Conservation (phyloP, 1,140 invertebrate species). For the Pogonomyrmex barbatus region DNA sequence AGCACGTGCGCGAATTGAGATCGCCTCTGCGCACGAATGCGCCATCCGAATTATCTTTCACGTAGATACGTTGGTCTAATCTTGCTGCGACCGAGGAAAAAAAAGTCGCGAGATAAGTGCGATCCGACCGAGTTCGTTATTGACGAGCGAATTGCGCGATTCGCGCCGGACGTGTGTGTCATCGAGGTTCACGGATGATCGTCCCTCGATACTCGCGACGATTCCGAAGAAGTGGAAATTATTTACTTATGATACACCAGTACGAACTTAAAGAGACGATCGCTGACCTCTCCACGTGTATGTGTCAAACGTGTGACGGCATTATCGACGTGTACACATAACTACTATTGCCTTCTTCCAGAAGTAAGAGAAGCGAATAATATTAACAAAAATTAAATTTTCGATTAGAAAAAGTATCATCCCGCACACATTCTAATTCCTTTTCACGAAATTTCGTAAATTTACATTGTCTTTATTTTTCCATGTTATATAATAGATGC, state of each 20-base stretch:
- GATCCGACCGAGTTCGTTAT: slow-evolving; percentile 52
- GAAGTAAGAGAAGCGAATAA: neutral
- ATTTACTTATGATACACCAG: slow-evolving; percentile 47
- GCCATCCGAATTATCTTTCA: slow-evolving; percentile 70
- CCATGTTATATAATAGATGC: neutral
- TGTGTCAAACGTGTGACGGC: slow-evolving; percentile 14
- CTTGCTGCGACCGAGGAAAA: slow-evolving; percentile 41
- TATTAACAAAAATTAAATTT: neutral
- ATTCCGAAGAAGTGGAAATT: slow-evolving; percentile 37
- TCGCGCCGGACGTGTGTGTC: slow-evolving; percentile 49
- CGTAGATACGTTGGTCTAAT: slow-evolving; percentile 65
- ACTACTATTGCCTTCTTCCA: no score
- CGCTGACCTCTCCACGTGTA: slow-evolving; percentile 11
- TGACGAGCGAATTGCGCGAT: slow-evolving; percentile 58
- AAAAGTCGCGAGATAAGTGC: slow-evolving; percentile 61
- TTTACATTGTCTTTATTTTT: neutral
- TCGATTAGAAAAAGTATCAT: neutral
- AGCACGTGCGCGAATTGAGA: slow-evolving; percentile 61
- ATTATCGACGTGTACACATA: neutral
- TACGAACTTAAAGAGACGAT: slow-evolving; percentile 46
- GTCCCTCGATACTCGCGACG: neutral
- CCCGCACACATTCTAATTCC: neutral
- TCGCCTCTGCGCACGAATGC: slow-evolving; percentile 25
- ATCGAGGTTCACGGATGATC: slow-evolving; percentile 59
- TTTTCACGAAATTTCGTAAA: neutral